Evolutionary conservation across 2,113 vertebrate genomes (phyloP), one percentile per base, ranked within the genome.

Genomic region (Halcyon malimbica): DNA sequence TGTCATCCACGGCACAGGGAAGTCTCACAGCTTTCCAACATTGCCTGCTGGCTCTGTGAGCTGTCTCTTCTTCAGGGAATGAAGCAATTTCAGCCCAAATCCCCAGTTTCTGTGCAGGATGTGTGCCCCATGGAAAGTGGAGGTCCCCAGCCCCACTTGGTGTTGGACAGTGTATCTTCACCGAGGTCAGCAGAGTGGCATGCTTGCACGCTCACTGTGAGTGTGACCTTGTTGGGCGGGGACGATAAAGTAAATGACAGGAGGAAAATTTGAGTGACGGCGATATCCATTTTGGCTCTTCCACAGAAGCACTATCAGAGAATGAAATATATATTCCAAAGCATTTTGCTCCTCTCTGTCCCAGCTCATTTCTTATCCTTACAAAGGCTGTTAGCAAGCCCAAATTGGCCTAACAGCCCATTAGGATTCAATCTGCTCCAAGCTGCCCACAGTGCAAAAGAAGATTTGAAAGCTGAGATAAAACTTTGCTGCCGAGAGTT

Each of bases 311-410:
- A 3, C 62, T 64, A 94, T 48, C 48, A 77, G 53, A 92, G 10
- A 90, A 75, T 89, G 75, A 87, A 92, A 68, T 31, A 87, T 3
- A n/a, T 90, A 84, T 87, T 80, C 75, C 5, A 6, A 70, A 95
- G 51, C 78, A 95, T 95, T 96, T 93, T 94, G 71, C 59, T 88
- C 39, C 64, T 93, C 75, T 96, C 94, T 92, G 63, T 96, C 94
- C 92, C 94, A 93, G 90, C 75, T 94, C 90, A 91, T 97, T 96
- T 91, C 88, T 96, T 97, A 93, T 93, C 68, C 54, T 93, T 63
- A 53, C 69, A 83, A 90, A 77, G 39, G 68, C 84, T 87, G 64
- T 41, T 78, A 91, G 77, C 53, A 84, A 90, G 53, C 44, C 80
- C 68, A 96, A 53, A 96, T 90, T 95, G 76, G 74, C 51, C 82